Evolutionary conservation across 2,888 invertebrate genomes (phyloP), one percentile per base, ranked within the genome.

Genomic region (Nymphalis c-album): DNA sequence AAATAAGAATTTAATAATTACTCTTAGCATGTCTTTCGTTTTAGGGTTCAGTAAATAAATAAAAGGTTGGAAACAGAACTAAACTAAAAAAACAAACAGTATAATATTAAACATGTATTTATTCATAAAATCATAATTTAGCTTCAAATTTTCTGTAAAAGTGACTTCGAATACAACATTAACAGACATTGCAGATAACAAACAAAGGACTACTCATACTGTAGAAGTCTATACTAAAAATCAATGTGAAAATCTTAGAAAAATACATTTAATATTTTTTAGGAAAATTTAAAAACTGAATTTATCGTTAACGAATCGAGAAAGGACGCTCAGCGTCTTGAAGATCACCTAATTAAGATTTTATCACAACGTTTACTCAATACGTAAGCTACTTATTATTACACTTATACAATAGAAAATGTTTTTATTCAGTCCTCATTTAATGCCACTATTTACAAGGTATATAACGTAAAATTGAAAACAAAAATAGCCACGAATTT

Each of bases 361-460:
- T 48, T 69, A 69, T 69, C 69, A 69, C 69, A 69, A 60, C 59
- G 63, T 63, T 46, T 53, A 69, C 58, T 48, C 31, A 13, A 40
- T 13, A 47, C 7, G 22, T 51, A 65, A 40, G 40, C 53, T 60
- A 55, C 60, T 60, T 66, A 66, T n/a, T 26, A 58, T 51, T 51
- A 47, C 57, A 57, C 57, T 57, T 40, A 57, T 4, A 57, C 7
- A 40, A 57, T 40, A 57, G n/a, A 17, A 55, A 53, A 53, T 1
- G 26, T 55, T 20, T 46, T 60, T 61, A 48, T 48, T 66, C 65
- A 60, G 65, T 61, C 47, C 65, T 35, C 61, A 10, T 18, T 40
- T 55, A 48, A 22, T 20, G 2, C 31, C 16, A 47, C 53, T 66
- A 66, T 66, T 66, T 66, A 66, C 65, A 64, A 13, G 13, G 40